Conservation (phyloP, 2,113 vertebrate genomes). For the Anarhynchus alexandrinus region DNA sequence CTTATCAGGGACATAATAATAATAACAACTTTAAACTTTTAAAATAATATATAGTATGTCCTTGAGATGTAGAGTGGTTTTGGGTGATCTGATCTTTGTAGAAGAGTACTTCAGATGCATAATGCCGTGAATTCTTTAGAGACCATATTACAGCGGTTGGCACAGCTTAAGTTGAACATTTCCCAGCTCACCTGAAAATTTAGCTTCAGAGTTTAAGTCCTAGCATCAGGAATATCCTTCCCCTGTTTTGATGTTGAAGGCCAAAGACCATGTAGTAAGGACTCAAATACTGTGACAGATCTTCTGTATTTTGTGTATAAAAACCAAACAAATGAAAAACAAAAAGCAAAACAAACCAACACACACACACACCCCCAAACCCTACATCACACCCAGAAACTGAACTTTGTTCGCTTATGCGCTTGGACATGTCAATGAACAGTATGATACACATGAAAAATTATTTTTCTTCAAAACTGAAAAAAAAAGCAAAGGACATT, state of each 20-base stretch:
- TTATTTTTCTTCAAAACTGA: background rate
- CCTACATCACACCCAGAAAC: background rate
- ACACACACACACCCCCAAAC: too few relatives aligned
- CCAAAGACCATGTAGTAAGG: background rate
- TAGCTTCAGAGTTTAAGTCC: background rate
- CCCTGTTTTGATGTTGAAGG: background rate
- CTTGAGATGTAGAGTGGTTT: background rate
- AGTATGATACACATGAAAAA: background rate
- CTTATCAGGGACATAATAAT: background rate
- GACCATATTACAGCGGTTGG: background rate
- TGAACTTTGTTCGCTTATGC: background rate
- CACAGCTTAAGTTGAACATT: background rate
- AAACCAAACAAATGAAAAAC: too few relatives aligned
- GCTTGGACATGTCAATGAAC: background rate
- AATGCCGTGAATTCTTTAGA: background rate
- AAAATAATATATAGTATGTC: background rate
- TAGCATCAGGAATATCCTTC: background rate
- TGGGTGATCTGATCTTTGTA: background rate
- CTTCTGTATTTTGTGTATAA: background rate
- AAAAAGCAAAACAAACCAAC: rapidly evolving
- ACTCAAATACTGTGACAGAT: background rate
- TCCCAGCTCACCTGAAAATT: background rate
- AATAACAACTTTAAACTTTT: background rate
- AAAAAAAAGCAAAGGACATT: background rate
- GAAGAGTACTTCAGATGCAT: background rate